phyloP scores from a whole-genome alignment of 2,888 invertebrate species.

The Apamea sordens region DNA sequence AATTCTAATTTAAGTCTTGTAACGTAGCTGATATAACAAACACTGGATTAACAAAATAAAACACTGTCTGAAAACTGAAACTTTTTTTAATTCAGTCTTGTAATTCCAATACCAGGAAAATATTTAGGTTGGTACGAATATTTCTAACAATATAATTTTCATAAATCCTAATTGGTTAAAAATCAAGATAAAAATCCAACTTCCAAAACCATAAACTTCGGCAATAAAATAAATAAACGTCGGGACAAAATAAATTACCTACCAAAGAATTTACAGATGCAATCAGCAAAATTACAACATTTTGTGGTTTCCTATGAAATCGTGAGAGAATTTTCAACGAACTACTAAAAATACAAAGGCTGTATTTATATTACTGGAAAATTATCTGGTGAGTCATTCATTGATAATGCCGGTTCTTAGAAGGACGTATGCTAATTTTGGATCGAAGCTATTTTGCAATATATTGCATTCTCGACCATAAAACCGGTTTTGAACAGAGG shows the following conservation, averaged over 20 bases:
- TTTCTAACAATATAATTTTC: neutral
- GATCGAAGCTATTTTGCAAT: constrained; percentile 29
- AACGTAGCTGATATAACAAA: neutral
- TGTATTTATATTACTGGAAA: constrained; percentile 37
- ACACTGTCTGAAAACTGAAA: neutral
- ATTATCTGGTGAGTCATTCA: constrained; percentile 44
- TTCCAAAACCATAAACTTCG: neutral
- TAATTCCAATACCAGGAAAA: neutral
- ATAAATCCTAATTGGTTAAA: neutral
- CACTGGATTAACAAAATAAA: neutral
- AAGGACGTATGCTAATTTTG: constrained; percentile 51
- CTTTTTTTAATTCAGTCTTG: neutral
- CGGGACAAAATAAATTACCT: neutral
- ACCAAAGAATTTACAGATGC: constrained; percentile 9
- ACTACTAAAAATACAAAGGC: constrained; percentile 28
- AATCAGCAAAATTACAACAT: constrained; percentile 25
- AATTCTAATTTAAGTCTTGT: neutral
- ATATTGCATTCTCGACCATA: constrained; percentile 37
- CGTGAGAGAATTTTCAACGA: constrained; percentile 45
- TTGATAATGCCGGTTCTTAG: constrained; percentile 42
- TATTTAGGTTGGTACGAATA: neutral
- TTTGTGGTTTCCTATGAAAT: constrained; percentile 7
- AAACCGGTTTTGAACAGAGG: constrained; percentile 31
- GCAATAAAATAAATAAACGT: neutral
- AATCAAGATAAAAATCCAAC: constrained; percentile 7